Conservation (phyloP, 1,140 invertebrate genomes). For the Tetramorium parvispinum region DNA sequence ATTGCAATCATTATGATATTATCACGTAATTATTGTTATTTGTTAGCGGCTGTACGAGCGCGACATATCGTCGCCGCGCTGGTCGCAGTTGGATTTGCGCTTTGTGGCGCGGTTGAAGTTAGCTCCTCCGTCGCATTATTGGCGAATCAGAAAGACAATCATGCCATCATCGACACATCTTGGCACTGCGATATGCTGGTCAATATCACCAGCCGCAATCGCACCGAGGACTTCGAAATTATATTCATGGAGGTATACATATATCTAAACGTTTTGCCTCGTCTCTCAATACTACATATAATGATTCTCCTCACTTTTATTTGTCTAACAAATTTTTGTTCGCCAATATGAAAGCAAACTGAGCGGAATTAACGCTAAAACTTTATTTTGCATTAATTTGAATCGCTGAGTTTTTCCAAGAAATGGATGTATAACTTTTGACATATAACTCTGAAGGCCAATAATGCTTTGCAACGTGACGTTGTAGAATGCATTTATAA, state of each 20-base stretch:
- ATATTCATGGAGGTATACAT: slow-evolving; percentile 80
- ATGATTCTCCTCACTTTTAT: not conserved
- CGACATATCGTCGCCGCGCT: slow-evolving; percentile 85
- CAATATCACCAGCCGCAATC: slow-evolving; percentile 82
- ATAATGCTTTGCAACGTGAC: not conserved
- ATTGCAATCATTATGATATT: not conserved
- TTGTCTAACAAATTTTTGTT: slow-evolving; percentile 2
- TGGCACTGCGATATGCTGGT: slow-evolving; percentile 84
- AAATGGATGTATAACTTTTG: too few relatives aligned
- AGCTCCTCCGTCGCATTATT: slow-evolving; percentile 86
- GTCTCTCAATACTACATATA: not conserved
- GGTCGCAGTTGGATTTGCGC: slow-evolving; percentile 86
- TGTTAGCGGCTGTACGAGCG: slow-evolving; percentile 85
- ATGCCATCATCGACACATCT: slow-evolving; percentile 84
- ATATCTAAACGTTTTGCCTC: not conserved
- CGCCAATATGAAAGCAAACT: not conserved
- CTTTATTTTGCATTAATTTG: not conserved
- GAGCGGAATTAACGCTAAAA: not conserved
- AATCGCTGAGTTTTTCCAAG: not conserved
- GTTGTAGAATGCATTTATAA: not conserved
- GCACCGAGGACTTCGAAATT: slow-evolving; percentile 82
- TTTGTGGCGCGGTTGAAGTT: slow-evolving; percentile 87
- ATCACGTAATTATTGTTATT: slow-evolving; percentile 22
- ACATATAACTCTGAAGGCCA: not conserved
- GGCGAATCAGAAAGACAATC: slow-evolving; percentile 85